Evolutionary conservation across 2,888 invertebrate genomes (phyloP).

Genomic region (Scaptomyza caliginosa): DNA sequence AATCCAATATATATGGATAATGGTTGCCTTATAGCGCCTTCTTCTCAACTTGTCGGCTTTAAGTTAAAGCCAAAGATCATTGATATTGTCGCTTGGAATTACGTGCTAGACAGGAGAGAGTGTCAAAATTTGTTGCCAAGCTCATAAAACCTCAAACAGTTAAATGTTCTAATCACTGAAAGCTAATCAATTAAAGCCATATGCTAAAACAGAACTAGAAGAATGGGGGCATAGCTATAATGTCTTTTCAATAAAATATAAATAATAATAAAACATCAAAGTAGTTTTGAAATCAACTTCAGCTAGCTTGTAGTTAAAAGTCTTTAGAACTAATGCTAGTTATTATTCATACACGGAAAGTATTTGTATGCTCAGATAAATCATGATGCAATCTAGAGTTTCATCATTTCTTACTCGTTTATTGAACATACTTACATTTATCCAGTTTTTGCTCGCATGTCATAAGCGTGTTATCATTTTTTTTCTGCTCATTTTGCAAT

Average conservation of each 20-base stretch:
- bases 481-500: neutral
- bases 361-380: slow-evolving; percentile 18
- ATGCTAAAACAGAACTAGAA: neutral
- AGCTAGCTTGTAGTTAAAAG: neutral
- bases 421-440: neutral
- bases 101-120: slow-evolving; percentile 26
- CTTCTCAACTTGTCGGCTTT: slow-evolving; percentile 37
- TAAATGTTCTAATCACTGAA: slow-evolving; percentile 28
- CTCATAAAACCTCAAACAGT: slow-evolving; percentile 30
- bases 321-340: neutral
- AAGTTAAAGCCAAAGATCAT: slow-evolving; percentile 26
- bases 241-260: no score
- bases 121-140: slow-evolving; percentile 41
- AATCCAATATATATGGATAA: no score
- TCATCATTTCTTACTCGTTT: slow-evolving; percentile 18
- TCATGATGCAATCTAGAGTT: slow-evolving; percentile 39
- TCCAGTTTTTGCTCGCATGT: slow-evolving; percentile 16
- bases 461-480: slow-evolving; percentile 20
- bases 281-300: no score
- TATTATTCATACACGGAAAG: neutral
- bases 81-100: slow-evolving; percentile 8
- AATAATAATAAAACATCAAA: no score
- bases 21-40: slow-evolving; percentile 22
- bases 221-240: neutral
- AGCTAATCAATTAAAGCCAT: slow-evolving; percentile 46